Base-by-base conservation (phyloP, 2,113 vertebrate species). In the Morone saxatilis region DNA sequence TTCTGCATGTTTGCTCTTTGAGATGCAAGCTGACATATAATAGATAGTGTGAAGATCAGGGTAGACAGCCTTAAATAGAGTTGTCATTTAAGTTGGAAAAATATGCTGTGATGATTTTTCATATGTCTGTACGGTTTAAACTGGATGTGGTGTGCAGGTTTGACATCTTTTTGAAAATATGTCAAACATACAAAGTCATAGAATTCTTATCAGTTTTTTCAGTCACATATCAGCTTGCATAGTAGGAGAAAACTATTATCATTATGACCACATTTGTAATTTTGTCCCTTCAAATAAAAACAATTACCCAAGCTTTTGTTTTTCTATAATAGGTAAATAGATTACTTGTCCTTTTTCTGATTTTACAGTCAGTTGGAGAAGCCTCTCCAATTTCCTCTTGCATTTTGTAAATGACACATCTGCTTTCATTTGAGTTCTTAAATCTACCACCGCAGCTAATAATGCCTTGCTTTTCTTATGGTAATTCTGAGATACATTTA, bases 321-420 rank as follows among this genome's bases (percentile, higher is more conserved):
- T 74, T 54, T 76, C 54, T 54, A 10, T 53, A 65, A 60, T 22
- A 51, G 3, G 50, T 25, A 71, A 85, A 88, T 1, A 65, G 16
- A 78, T 54, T 41, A 72, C 69, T 70, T 43, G 20, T 25, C 9
- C 8, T 70, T 31, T 48, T 41, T 16, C 60, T 54, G 68, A 71
- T 80, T 87, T 74, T 53, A 22, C 62, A 79, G 41, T 69, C 74
- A 65, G 43, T 20, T 76, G 50, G 47, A 80, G 43, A 78, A 70
- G 65, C 0, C 61, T 73, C 67, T 79, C n/a, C 14, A 22, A 40
- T 90, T 79, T 77, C 69, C 81, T 73, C 57, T 77, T 71, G 61
- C 87, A 81, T 81, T 85, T 86, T 70, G 14, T 7, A 90, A 91
- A 90, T 63, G 22, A 89, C 71, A 81, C 60, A 67, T 81, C 63